A percentile compares a stretch with the other conserved stretches of the same genome.
Evolutionary conservation across 1,140 invertebrate genomes (phyloP).

Genomic region (Ladona fulva): DNA sequence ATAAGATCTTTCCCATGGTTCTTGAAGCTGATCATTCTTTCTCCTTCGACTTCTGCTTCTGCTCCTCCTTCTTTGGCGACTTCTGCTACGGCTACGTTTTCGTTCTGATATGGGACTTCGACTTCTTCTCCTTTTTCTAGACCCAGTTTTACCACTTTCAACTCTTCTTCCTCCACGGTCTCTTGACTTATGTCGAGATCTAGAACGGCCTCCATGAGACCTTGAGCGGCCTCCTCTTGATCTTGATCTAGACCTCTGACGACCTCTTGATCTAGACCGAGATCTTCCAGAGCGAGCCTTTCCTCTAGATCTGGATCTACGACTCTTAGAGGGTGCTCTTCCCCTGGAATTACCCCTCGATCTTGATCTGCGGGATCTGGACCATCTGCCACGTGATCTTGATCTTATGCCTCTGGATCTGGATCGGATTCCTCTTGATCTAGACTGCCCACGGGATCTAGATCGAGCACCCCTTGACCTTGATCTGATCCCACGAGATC

Average conservation of each 20-base stretch:
- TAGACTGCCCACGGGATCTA: slow-evolving; percentile 28
- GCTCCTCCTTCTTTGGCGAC: slow-evolving; percentile 30
- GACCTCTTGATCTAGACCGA: slow-evolving; percentile 22
- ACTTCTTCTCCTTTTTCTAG: slow-evolving; percentile 35
- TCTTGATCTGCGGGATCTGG: slow-evolving; percentile 16
- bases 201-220: slow-evolving; percentile 17
- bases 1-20: slow-evolving; percentile 15
- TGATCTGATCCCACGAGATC: slow-evolving; percentile 25
- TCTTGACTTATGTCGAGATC: slow-evolving; percentile 22
- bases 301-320: slow-evolving; percentile 16
- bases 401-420: slow-evolving; percentile 22
- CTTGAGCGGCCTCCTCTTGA: slow-evolving; percentile 26
- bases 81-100: slow-evolving; percentile 22
- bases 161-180: slow-evolving; percentile 24
- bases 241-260: slow-evolving; percentile 20
- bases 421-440: slow-evolving; percentile 22
- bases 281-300: slow-evolving; percentile 17
- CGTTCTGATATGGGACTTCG: slow-evolving; percentile 32
- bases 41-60: slow-evolving; percentile 34
- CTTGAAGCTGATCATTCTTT: slow-evolving; percentile 22
- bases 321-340: not conserved
- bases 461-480: slow-evolving; percentile 17
- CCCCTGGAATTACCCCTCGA: not conserved
- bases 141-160: slow-evolving; percentile 33
- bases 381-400: slow-evolving; percentile 22